phyloP scores from a whole-genome alignment of 2,888 invertebrate genomes.

The Cheilosia variabilis region DNA sequence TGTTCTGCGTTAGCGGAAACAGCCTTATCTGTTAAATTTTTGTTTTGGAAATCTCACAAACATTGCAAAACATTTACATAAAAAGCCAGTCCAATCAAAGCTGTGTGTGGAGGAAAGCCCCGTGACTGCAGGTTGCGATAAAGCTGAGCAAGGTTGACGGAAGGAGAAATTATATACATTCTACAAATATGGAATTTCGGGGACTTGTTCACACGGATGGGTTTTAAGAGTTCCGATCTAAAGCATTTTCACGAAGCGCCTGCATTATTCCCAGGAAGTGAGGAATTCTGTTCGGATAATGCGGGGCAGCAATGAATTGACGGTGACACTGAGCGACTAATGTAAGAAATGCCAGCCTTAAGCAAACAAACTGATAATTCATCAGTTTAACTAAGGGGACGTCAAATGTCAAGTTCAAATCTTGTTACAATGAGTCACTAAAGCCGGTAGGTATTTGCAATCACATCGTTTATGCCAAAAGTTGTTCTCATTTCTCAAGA shows the following conservation, averaged over 20 bases:
- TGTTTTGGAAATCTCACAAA: background rate
- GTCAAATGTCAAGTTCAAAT: too few relatives aligned
- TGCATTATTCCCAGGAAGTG: too few relatives aligned
- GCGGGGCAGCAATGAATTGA: too few relatives aligned
- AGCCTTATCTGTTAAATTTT: slow-evolving; percentile 20
- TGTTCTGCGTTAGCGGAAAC: slow-evolving; percentile 17
- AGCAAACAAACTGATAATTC: too few relatives aligned
- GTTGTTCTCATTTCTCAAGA: background rate
- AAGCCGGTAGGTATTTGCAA: background rate
- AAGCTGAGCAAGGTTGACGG: background rate
- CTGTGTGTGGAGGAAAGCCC: background rate
- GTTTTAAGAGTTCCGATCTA: too few relatives aligned
- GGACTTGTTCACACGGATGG: background rate
- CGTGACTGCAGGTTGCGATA: background rate
- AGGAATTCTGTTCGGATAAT: too few relatives aligned
- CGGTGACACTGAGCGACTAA: too few relatives aligned
- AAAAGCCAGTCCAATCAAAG: background rate
- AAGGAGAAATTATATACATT: background rate
- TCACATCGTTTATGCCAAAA: background rate
- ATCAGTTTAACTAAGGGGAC: too few relatives aligned
- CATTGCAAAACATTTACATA: slow-evolving; percentile 12
- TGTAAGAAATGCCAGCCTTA: too few relatives aligned
- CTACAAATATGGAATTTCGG: background rate
- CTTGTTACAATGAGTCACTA: too few relatives aligned
- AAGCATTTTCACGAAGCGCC: too few relatives aligned